phyloP scores from a whole-genome alignment of 2,888 invertebrate species.

The Actias luna region DNA sequence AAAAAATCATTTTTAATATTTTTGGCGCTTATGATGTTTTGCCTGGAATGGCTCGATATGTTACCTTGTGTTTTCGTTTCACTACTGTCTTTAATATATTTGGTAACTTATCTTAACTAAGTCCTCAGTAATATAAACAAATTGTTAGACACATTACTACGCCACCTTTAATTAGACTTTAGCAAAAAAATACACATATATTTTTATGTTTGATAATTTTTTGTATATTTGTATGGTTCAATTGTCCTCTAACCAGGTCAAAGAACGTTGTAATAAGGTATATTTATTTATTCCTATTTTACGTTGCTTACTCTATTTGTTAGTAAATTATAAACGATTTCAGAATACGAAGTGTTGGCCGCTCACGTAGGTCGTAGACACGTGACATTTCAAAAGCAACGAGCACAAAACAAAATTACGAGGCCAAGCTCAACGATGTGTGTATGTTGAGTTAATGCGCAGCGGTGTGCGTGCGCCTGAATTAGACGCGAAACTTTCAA shows the following conservation, averaged over 20 bases:
- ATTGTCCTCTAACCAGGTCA: not conserved
- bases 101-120: no score
- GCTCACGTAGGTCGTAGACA: slow-evolving; percentile 67
- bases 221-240: not conserved
- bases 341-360: slow-evolving; percentile 46
- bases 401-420: slow-evolving; percentile 74
- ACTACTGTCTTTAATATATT: no score
- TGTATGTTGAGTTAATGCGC: slow-evolving; percentile 56
- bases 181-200: no score
- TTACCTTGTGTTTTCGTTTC: no score
- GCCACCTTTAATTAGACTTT: no score
- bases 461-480: slow-evolving; percentile 80
- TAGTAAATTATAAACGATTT: slow-evolving; percentile 8
- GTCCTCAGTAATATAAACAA: no score
- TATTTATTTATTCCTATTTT: not conserved
- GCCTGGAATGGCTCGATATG: no score
- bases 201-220: no score
- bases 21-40: no score
- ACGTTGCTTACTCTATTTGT: not conserved
- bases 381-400: slow-evolving; percentile 72
- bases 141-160: no score
- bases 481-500: slow-evolving; percentile 82
- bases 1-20: no score
- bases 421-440: slow-evolving; percentile 51
- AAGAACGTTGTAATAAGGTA: not conserved